Conservation (phyloP, 2,888 invertebrate species). For the Nipponacmea schrenckii region DNA sequence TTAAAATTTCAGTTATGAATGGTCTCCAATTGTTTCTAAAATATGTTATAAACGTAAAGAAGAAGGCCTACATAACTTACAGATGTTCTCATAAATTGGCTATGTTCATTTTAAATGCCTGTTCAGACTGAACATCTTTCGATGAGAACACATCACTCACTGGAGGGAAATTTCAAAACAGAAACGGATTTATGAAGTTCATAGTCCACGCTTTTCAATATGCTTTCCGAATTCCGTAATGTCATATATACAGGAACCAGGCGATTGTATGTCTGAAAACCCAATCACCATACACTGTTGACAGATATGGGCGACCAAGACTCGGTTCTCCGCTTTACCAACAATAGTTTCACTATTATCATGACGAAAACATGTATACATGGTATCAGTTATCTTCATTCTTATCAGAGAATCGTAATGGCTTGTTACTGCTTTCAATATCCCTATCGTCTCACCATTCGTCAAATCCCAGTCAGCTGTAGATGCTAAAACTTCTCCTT, state of each 20-base stretch:
- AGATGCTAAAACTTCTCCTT: slow-evolving; percentile 28
- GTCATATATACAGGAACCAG: slow-evolving; percentile 47
- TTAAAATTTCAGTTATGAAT: no score
- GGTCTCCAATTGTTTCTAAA: no score
- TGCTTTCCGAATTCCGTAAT: slow-evolving; percentile 37
- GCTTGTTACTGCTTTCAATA: slow-evolving; percentile 26
- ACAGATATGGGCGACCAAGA: slow-evolving; percentile 34
- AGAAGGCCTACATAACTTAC: no score
- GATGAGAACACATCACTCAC: background rate
- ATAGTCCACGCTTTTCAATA: slow-evolving; percentile 17
- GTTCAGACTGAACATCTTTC: no score
- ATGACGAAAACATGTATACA: slow-evolving; percentile 40
- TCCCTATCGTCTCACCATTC: slow-evolving; percentile 20
- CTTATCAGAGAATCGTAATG: slow-evolving; percentile 32
- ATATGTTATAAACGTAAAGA: no score
- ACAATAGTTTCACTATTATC: slow-evolving; percentile 36
- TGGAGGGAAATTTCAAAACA: background rate
- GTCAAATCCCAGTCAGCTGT: slow-evolving; percentile 27
- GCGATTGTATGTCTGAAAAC: slow-evolving; percentile 37
- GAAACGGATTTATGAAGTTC: background rate
- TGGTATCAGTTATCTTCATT: slow-evolving; percentile 33
- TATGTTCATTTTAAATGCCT: no score
- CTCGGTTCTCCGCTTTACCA: slow-evolving; percentile 37
- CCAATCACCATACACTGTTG: slow-evolving; percentile 35
- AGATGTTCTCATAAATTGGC: no score